Evolutionary conservation across 2,113 vertebrate species (phyloP), one percentile per base, ranked within the genome.

Genomic region (Spizaetus ornatus): DNA sequence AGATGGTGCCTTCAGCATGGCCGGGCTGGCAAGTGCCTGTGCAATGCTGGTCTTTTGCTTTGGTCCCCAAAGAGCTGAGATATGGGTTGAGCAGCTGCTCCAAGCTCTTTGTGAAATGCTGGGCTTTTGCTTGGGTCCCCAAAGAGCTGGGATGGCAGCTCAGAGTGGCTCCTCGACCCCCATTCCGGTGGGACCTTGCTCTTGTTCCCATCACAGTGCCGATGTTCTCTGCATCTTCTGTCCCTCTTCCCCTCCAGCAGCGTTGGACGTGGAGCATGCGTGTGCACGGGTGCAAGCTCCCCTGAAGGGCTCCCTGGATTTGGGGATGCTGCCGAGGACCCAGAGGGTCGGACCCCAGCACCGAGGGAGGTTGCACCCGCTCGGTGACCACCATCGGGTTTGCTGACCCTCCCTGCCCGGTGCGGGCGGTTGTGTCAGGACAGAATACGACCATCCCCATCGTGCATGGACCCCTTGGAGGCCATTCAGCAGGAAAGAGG

Each of bases 211-310:
- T 82, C 40, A 2, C 0, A 7, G 43, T 82, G 29, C 34, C 0
- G 0, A 9, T 13, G 40, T 88, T 78, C 84, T 90, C 67, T 69
- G 34, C 32, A 15, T 92, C 71, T 86, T 86, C 72, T 84, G 43
- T 92, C 66, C 43, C 34, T 84, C 78, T 84, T 79, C 14, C 27
- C 42, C 29, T 80, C 36, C 34, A 86, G 86, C 6, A 4, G 26
- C 0, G 0, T 4, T 90, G 80, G 72, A 86, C 1, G 0, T 12
- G 29, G 45, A 70, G 20, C 1, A 1, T 45, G 50, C 0, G 0
- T 36, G 9, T 34, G 34, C 3, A 0, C 0, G 27, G 43, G n/a
- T 52, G 29, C 58, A 34, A 29, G 29, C 27, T 61, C 59, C 58
- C 26, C 62, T 7, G 3, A 45, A 42, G 56, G 61, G 13, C 70